Evolutionary conservation across 2,888 invertebrate genomes (phyloP), one percentile per base, ranked within the genome.

Genomic region (Melitaea athalia): DNA sequence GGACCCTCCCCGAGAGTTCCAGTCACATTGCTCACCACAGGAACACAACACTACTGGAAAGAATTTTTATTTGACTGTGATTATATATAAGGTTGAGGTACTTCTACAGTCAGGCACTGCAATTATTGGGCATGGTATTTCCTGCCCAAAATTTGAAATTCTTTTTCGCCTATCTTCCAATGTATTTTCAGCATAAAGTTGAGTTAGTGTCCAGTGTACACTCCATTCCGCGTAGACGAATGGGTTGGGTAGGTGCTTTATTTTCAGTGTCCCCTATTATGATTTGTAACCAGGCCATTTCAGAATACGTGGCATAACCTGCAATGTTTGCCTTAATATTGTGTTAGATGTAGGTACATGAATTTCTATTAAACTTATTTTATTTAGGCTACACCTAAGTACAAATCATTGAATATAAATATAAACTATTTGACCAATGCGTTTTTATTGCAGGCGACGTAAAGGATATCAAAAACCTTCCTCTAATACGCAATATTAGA

Each of bases 231-330:
- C 64, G 55, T 55, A 45, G 63, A 31, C 65, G 43, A 42, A n/a
- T 50, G 70, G 63, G 62, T 59, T 55, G 63, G 64, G 45, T 49
- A 59, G 60, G 47, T 70, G 65, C 60, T 63, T 62, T 64, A 65
- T 70, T 70, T 70, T 61, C 69, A 67, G 50, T 49, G 67, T 67
- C 63, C 55, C 50, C 67, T 59, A 64, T 67, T 64, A 67, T 70
- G 72, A 72, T 70, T 72, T 70, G 67, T 70, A 64, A 67, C 63
- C 52, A 49, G 45, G 53, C 50, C 53, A 61, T 62, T 69, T 52
- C 24, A 55, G 50, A 55, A 55, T 47, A 60, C 49, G 63, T 53
- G 47, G 43, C 55, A 45, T 31, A n/a, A 53, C 38, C 63, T 38
- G 49, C 33, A 12, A 11, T 14, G 3, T 49, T 49, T n/a, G 10